Evolutionary conservation across 2,888 invertebrate species (phyloP).

Genomic region (Leucophora obtusa): DNA sequence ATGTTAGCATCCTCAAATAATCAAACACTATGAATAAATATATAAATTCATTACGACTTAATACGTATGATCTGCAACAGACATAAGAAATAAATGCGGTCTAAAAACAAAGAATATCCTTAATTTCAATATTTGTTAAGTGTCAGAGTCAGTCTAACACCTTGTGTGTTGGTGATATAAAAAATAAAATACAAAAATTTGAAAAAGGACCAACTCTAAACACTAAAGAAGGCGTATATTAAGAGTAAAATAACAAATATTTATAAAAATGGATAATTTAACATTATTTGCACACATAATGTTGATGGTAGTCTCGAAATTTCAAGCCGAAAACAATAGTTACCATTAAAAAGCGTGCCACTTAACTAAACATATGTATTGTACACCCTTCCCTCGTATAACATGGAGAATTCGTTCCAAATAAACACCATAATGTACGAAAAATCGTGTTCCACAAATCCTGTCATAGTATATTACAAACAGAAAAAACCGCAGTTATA

Average conservation of each 20-base stretch:
- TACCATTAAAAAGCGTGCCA: neutral
- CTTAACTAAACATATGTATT: neutral
- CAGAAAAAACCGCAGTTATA: too few species aligned
- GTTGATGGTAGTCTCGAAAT: neutral
- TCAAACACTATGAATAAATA: conserved; percentile 37
- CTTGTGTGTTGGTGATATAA: conserved; percentile 17
- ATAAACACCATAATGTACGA: too few species aligned
- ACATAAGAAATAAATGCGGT: too few species aligned
- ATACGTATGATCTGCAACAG: conserved; percentile 37
- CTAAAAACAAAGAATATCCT: neutral
- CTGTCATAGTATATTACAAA: too few species aligned
- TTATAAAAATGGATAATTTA: conserved; percentile 29
- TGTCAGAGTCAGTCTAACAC: conserved; percentile 46
- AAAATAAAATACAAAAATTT: neutral
- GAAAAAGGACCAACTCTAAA: neutral
- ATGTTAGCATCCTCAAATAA: conserved; percentile 40
- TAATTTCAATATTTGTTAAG: conserved; percentile 15
- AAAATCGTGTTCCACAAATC: too few species aligned
- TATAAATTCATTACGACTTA: conserved; percentile 18
- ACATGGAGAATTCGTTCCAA: too few species aligned
- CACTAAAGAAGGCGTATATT: conserved; percentile 46
- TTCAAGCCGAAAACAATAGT: neutral
- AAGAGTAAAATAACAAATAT: conserved; percentile 46
- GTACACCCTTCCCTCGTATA: too few species aligned
- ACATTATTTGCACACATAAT: conserved; percentile 23